phyloP scores from a whole-genome alignment of 2,113 vertebrate genomes.

The Apaloderma vittatum region DNA sequence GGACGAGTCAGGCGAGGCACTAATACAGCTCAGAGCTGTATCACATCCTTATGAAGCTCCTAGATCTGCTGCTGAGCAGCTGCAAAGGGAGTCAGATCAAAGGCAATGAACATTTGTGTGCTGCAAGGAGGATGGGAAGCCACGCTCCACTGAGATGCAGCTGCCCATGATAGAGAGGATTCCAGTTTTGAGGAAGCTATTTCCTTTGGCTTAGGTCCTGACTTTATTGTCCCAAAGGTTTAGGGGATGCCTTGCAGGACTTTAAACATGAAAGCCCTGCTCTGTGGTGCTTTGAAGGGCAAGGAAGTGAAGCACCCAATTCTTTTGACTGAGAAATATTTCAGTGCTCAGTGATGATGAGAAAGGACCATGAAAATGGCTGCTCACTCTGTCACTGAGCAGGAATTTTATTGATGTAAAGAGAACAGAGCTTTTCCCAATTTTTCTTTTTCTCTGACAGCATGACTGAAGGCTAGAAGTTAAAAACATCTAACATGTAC shows the following conservation, averaged over 20 bases:
- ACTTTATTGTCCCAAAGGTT: neutral
- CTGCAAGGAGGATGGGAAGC: neutral
- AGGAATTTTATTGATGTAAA: neutral
- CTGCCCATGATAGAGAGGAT: neutral
- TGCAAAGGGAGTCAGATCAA: constrained; percentile 28
- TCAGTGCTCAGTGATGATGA: neutral
- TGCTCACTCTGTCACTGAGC: neutral
- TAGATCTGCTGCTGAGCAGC: constrained; percentile 12
- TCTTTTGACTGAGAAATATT: neutral
- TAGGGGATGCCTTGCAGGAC: neutral
- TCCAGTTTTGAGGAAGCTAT: neutral
- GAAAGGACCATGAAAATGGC: neutral
- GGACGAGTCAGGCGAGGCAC: neutral
- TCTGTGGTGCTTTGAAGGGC: neutral
- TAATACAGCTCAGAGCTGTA: constrained; percentile 31
- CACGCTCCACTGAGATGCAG: fast-evolving
- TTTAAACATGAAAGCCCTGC: neutral
- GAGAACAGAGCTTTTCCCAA: neutral
- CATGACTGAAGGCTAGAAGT: neutral
- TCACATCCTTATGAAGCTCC: constrained; percentile 3
- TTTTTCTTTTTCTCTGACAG: neutral
- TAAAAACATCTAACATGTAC: neutral
- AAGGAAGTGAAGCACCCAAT: neutral
- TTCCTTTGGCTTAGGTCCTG: neutral
- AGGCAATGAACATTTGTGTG: constrained; percentile 8